Percentiles rank a stretch among this genome's conserved stretches.
phyloP scores from a whole-genome alignment of 2,888 invertebrate genomes.

The Agrochola litura region DNA sequence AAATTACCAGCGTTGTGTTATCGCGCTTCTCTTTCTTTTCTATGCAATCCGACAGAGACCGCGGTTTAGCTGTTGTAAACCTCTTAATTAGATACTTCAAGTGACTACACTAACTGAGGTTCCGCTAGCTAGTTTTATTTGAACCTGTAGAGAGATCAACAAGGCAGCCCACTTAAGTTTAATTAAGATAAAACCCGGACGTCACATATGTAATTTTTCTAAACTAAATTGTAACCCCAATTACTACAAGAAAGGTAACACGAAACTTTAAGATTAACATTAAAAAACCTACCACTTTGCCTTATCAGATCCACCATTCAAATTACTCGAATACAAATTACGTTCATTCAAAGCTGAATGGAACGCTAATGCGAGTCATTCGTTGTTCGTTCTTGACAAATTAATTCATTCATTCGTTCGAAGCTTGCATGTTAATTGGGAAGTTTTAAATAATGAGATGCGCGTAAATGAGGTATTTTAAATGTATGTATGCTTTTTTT shows the following conservation, averaged over 20 bases:
- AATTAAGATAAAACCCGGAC: conserved; percentile 26
- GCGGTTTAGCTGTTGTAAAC: no score
- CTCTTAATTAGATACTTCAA: no score
- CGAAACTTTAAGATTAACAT: conserved; percentile 42
- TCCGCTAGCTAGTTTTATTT: no score
- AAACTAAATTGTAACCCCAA: conserved; percentile 32
- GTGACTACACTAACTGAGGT: no score
- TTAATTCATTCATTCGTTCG: conserved; percentile 65
- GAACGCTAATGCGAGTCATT: conserved; percentile 62
- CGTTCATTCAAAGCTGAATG: conserved; percentile 68
- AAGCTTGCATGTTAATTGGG: conserved; percentile 66
- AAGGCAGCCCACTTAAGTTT: neutral
- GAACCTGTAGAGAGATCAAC: neutral
- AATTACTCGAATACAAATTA: conserved; percentile 69
- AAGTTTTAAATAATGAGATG: conserved; percentile 52
- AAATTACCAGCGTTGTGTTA: no score
- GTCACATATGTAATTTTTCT: conserved; percentile 10
- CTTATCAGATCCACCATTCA: conserved; percentile 67
- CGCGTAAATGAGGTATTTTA: conserved; percentile 55
- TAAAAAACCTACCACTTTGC: conserved; percentile 53
- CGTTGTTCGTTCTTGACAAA: conserved; percentile 69
- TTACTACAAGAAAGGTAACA: conserved; percentile 24
- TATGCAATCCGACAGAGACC: no score
- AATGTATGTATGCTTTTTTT: conserved; percentile 27
- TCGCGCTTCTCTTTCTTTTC: no score